Base-by-base conservation (phyloP, 2,797 vertebrate species). In the Acanthurus tractus region DNA sequence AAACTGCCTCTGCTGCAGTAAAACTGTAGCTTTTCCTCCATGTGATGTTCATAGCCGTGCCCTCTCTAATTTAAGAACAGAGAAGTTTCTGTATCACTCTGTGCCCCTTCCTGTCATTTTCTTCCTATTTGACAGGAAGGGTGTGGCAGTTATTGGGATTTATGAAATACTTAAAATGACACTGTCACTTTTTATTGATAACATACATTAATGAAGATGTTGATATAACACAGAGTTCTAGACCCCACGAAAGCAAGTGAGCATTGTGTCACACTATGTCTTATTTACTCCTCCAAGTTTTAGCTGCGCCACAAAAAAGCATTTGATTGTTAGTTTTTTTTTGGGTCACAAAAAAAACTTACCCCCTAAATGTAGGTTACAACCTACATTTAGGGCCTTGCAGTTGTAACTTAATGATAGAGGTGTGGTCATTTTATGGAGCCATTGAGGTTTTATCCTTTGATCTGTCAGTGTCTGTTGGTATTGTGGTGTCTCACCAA, bases 51-150 rank as follows among this genome's bases (percentile, higher is more conserved):
- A 52, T 6, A 65, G 8, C 29, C 44, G 40, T 40, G 1, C 15
- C 11, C 8, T 18, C 10, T 2, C 40, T 78, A 75, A 78, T 22
- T 45, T 29, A 62, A 56, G 70, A 86, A 88, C 79, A 88, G 71
- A 66, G 71, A 36, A 54, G 79, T 75, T 63, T 73, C 74, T 83
- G 77, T 81, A 7, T 48, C 1, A 42, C 25, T 38, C 0, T 25
- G 44, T 36, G 34, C 18, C 10, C 1, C 48, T 85, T 92, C 83
- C 82, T 86, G 85, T 82, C 63, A 83, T 52, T 36, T 17, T 49
- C 2, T 40, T 2, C n/a, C 45, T 45, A 2, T 18, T 12, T 46
- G 20, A 10, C 56, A 38, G 57, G 20, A 74, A 64, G 73, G 52
- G 55, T 53, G 61, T 2, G 63, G 38, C 66, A 8, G 4, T 61